These are phyloP conservation scores for Anoplopoma fimbria DNA, from an alignment of 2,113 vertebrate species.

Conservation along the genomic window DNA sequence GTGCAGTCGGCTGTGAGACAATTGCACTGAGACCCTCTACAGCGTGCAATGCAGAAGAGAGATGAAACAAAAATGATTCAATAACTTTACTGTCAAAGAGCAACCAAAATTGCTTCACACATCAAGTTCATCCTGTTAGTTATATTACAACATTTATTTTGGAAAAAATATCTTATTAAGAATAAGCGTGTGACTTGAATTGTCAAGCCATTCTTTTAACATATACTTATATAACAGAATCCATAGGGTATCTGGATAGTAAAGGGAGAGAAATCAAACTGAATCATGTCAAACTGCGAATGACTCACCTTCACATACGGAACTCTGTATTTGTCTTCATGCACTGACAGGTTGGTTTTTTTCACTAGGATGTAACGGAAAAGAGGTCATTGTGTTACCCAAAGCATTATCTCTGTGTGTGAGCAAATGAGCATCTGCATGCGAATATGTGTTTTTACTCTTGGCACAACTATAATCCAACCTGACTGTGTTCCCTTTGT, in stretches of 20 bases:
- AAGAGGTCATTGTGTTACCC: conserved; percentile 49
- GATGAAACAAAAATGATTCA: not conserved
- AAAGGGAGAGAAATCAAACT: not conserved
- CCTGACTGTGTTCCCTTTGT: conserved; percentile 25
- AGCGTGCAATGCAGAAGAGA: not conserved
- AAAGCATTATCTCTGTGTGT: not conserved
- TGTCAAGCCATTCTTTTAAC: not conserved
- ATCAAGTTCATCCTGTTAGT: not conserved
- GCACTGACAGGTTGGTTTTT: conserved; percentile 94
- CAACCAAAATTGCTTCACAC: not conserved
- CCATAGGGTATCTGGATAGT: not conserved
- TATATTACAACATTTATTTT: not conserved
- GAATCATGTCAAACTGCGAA: conserved; percentile 8
- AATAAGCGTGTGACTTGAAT: not conserved
- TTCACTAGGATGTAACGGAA: conserved; percentile 85
- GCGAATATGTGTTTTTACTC: conserved; percentile 5
- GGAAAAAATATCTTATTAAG: not conserved
- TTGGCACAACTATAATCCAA: conserved; percentile 25
- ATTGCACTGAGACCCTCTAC: no score
- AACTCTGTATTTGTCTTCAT: conserved; percentile 96
- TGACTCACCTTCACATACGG: conserved; percentile 93
- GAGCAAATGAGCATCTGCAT: conserved; percentile 23
- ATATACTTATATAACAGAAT: not conserved
- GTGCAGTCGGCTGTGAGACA: not conserved
- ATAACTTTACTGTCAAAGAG: not conserved